Evolutionary conservation across 2,888 invertebrate genomes (phyloP).

Genomic region (Plebejus argus): DNA sequence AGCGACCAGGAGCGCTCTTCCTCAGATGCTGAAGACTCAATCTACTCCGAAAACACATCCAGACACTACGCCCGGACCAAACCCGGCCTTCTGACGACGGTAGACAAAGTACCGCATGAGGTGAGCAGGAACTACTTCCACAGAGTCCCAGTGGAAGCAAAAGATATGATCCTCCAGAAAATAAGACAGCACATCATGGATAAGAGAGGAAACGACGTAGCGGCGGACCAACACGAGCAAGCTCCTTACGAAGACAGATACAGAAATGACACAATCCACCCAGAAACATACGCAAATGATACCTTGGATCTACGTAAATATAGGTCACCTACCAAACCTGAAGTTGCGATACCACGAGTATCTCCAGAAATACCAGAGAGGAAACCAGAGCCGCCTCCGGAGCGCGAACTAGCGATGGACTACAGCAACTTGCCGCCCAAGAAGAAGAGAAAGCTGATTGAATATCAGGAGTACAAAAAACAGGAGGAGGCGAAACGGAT

Average conservation of each 20-base stretch:
- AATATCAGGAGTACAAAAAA: constrained; percentile 78
- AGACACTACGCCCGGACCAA: constrained; percentile 57
- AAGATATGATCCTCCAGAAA: constrained; percentile 76
- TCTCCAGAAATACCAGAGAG: constrained; percentile 53
- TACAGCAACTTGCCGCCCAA: constrained; percentile 78
- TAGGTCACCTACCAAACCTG: constrained; percentile 65
- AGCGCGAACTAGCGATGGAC: constrained; percentile 75
- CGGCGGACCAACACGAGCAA: constrained; percentile 40
- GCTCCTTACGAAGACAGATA: constrained; percentile 50
- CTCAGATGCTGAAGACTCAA: constrained; percentile 70
- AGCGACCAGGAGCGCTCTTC: constrained; percentile 73
- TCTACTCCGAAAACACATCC: constrained; percentile 59
- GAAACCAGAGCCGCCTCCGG: constrained; percentile 63
- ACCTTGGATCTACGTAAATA: constrained; percentile 73
- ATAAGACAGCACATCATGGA: constrained; percentile 79
- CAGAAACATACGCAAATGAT: constrained; percentile 55
- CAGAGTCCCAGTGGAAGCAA: constrained; percentile 71
- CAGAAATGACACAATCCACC: constrained; percentile 60
- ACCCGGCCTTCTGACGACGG: constrained; percentile 77
- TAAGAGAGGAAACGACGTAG: constrained; percentile 66
- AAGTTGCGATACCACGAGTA: constrained; percentile 53
- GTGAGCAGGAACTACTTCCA: constrained; percentile 61
- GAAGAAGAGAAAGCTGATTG: constrained; percentile 78
- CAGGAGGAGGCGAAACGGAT: constrained; percentile 73
- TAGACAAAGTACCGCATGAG: constrained; percentile 65